phyloP scores from a whole-genome alignment of 2,888 invertebrate genomes.

The Leptura quadrifasciata region DNA sequence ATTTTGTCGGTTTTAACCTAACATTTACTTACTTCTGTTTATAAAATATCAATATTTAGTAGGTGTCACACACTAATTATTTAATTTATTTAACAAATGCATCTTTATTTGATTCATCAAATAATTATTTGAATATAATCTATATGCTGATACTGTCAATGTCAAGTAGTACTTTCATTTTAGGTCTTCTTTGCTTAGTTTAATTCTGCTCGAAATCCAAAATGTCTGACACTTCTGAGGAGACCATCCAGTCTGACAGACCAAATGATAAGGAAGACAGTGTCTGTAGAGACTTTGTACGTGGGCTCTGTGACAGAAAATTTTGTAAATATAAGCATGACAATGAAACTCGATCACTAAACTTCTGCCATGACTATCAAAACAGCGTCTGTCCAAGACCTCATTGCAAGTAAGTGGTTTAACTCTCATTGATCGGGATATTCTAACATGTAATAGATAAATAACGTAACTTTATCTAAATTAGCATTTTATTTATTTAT shows the following conservation, averaged over 20 bases:
- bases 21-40: no score
- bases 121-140: no score
- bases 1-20: no score
- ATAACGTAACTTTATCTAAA: no score
- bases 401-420: constrained; percentile 77
- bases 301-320: constrained; percentile 77
- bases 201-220: constrained; percentile 19
- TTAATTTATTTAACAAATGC: no score
- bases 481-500: constrained; percentile 10
- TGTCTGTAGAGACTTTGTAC: constrained; percentile 77
- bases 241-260: constrained; percentile 62
- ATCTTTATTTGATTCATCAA: no score
- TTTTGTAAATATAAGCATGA: constrained; percentile 77
- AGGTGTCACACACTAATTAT: no score
- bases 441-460: no score
- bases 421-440: no score
- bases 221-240: constrained; percentile 71
- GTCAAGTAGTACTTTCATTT: neutral
- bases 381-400: constrained; percentile 85
- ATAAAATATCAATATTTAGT: no score
- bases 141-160: no score
- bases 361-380: constrained; percentile 82
- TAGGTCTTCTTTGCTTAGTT: neutral
- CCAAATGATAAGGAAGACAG: constrained; percentile 67
- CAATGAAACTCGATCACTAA: constrained; percentile 69